Percentiles rank a stretch among this genome's conserved stretches.
These are phyloP conservation scores for Nothocercus nigrocapillus DNA, from an alignment of 2,113 vertebrate genomes.

Conservation along the genomic window DNA sequence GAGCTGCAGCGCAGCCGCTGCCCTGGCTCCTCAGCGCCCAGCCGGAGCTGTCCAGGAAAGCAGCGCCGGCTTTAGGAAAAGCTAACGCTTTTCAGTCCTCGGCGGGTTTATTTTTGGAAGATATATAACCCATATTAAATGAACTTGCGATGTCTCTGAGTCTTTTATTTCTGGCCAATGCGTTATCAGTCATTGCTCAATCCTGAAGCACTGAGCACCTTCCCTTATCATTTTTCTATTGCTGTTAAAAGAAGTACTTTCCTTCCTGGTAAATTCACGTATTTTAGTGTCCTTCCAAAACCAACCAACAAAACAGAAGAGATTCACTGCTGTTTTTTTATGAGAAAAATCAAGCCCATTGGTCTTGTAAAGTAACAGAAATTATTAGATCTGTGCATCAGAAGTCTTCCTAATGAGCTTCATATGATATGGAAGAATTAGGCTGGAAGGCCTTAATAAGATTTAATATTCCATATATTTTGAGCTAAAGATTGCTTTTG, in stretches of 20 bases:
- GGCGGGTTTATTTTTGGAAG: background rate
- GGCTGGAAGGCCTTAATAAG: background rate
- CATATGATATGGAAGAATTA: background rate
- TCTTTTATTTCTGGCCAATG: background rate
- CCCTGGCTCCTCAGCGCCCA: background rate
- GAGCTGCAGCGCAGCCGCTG: background rate
- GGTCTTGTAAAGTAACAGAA: background rate
- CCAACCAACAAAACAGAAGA: background rate
- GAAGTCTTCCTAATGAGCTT: background rate
- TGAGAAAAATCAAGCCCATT: background rate
- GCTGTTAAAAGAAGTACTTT: background rate
- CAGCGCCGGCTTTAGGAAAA: background rate
- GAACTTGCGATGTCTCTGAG: background rate
- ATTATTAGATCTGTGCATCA: background rate
- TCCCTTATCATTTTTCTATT: background rate
- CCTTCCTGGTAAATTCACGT: background rate
- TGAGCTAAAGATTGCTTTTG: background rate
- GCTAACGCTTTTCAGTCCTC: accelerated
- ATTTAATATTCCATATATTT: background rate
- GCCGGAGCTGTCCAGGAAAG: background rate
- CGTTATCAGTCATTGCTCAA: background rate
- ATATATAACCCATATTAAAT: background rate
- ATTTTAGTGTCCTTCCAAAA: background rate
- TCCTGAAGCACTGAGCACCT: background rate
- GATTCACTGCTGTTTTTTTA: background rate